Evolutionary conservation across 2,797 vertebrate genomes (phyloP).

Genomic region (Peromyscus eremicus): DNA sequence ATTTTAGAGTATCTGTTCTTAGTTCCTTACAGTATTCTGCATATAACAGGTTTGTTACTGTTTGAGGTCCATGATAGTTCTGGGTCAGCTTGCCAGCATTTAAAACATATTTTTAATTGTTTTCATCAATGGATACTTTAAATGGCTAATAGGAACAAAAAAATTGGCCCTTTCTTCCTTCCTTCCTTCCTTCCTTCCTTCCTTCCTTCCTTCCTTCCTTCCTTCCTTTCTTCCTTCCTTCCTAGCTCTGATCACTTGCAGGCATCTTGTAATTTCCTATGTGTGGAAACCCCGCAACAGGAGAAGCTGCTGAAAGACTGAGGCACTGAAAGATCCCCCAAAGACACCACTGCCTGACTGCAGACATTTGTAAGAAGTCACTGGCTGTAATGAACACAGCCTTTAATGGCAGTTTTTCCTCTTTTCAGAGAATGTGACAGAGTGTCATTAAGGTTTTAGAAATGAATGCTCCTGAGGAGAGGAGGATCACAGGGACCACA

Average conservation of each 20-base stretch:
- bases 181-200: too few species aligned
- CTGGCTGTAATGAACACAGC: constrained; percentile 55
- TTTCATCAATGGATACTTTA: constrained; percentile 59
- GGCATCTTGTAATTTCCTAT: constrained; percentile 53
- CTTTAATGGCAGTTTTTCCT: constrained; percentile 70
- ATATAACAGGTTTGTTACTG: constrained; percentile 21
- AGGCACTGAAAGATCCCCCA: background rate
- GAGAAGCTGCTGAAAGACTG: constrained; percentile 52
- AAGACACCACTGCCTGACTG: constrained; percentile 66
- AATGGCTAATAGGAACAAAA: constrained; percentile 50
- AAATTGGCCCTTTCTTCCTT: background rate
- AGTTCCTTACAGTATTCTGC: constrained; percentile 30
- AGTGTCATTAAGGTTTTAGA: constrained; percentile 83
- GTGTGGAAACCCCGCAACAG: constrained; percentile 51
- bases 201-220: too few species aligned
- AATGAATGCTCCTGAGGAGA: constrained; percentile 81
- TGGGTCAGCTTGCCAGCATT: constrained; percentile 58
- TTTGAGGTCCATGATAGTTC: constrained; percentile 57
- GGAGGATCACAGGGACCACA: constrained; percentile 64
- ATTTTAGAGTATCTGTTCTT: constrained; percentile 44
- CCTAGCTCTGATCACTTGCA: constrained; percentile 34
- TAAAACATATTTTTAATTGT: constrained; percentile 66
- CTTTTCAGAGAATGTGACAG: constrained; percentile 69
- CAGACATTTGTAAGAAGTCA: constrained; percentile 73
- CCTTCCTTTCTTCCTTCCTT: background rate